These are phyloP conservation scores for Netelia melanura DNA, from an alignment of 2,888 invertebrate genomes.

Conservation along the genomic window DNA sequence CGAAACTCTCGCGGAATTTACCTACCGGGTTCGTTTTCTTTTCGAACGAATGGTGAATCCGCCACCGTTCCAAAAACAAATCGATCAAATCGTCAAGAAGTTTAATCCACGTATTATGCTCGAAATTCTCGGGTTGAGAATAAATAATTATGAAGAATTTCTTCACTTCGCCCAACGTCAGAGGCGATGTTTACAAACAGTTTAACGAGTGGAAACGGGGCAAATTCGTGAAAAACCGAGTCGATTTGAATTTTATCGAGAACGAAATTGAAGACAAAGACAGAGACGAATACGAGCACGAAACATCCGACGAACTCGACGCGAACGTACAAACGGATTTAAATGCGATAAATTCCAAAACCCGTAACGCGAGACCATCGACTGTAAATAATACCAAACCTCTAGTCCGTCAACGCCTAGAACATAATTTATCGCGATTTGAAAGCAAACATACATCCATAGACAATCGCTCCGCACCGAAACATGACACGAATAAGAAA, in stretches of 20 bases:
- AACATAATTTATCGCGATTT: conserved; percentile 46
- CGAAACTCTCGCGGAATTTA: conserved; percentile 55
- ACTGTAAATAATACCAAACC: conserved; percentile 33
- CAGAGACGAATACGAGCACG: background rate
- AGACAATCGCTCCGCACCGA: background rate
- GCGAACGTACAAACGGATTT: conserved; percentile 9
- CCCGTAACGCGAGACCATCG: background rate
- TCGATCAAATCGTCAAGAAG: conserved; percentile 54
- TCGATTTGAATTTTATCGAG: background rate
- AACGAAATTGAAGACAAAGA: background rate
- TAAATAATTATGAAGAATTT: conserved; percentile 45
- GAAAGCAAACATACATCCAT: conserved; percentile 5
- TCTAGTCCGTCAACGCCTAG: conserved; percentile 40
- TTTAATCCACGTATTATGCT: conserved; percentile 38
- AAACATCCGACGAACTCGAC: background rate
- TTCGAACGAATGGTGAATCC: conserved; percentile 33
- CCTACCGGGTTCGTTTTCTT: conserved; percentile 58
- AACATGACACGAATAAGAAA: background rate
- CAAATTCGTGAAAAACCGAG: background rate
- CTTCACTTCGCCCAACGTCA: conserved; percentile 25
- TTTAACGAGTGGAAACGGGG: background rate
- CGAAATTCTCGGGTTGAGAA: conserved; percentile 41
- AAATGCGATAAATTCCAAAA: conserved; percentile 5
- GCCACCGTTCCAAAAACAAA: conserved; percentile 49
- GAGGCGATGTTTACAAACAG: conserved; percentile 1